Base-by-base conservation (phyloP, 2,797 vertebrate species). In the Ispidina picta region DNA sequence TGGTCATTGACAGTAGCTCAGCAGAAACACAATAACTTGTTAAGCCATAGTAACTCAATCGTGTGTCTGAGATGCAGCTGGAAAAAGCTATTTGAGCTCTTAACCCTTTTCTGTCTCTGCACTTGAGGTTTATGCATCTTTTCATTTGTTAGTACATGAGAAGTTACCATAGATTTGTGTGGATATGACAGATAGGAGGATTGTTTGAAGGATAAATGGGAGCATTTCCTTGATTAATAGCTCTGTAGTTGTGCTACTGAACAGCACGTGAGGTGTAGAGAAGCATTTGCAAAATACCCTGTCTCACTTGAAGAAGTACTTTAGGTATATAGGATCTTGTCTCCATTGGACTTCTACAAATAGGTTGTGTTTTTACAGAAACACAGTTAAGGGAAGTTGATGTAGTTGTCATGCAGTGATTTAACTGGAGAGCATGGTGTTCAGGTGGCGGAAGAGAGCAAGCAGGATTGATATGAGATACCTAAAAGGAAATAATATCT, bases 21-120 rank as follows among this genome's bases (percentile, higher is more conserved):
- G 78, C 93, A 94, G 95, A 95, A 94, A 94, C 94, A 94, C 94
- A 95, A 91, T 96, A 93, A 94, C 90, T 94, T 96, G 88, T 94
- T 95, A 96, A 96, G 88, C 90, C 90, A 83, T 83, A 89, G 93
- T 94, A 94, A 94, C 88, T 94, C 86, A 77, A 89, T 96, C 83
- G 5, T 65, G 72, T 72, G 75, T 86, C 92, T 92, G 93, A 89
- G 90, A 78, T 91, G 89, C 95, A 90, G 94, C 95, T 95, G 94
- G 94, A 95, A 95, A 83, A 78, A 87, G 86, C 81, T 35, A 8
- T 18, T 81, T 49, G 83, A 58, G 58, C 84, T 90, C 9, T 92
- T 95, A 94, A 95, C 93, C 58, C 83, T 64, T 84, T 48, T 46
- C 1, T 65, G 51, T 29, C 86, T 71, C 75, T 55, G 52, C 6